phyloP scores from a whole-genome alignment of 2,113 vertebrate species.

The Leptocoma aspasia region DNA sequence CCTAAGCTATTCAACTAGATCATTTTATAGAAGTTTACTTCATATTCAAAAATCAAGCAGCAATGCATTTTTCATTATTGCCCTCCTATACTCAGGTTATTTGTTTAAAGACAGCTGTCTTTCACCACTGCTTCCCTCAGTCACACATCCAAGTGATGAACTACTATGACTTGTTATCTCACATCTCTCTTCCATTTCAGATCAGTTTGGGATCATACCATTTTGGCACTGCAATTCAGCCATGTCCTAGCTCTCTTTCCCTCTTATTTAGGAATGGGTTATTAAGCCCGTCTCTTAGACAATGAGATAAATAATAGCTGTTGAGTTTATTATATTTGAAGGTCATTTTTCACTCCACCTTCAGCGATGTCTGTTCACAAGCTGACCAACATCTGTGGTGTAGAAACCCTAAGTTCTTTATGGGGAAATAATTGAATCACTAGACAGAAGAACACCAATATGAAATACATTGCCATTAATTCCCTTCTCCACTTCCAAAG shows the following conservation, averaged over 20 bases:
- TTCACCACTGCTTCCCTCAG: not conserved
- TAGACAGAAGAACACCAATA: constrained; percentile 57
- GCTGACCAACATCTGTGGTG: constrained; percentile 50
- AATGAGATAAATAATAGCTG: constrained; percentile 47
- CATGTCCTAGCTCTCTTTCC: not conserved
- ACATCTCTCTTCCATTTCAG: not conserved
- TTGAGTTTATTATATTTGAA: constrained; percentile 42
- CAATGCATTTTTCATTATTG: not conserved
- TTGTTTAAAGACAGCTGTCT: not conserved
- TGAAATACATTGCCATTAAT: constrained; percentile 69
- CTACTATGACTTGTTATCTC: not conserved
- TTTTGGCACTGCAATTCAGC: not conserved
- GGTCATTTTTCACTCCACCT: constrained; percentile 34
- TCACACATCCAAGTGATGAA: not conserved
- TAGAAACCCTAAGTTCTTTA: constrained; percentile 61
- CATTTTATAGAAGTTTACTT: not conserved
- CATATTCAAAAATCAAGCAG: not conserved
- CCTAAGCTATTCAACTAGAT: not conserved
- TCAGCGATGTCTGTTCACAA: constrained; percentile 18
- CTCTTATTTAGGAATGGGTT: constrained; percentile 10
- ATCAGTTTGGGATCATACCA: not conserved
- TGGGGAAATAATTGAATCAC: constrained; percentile 64
- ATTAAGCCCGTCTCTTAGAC: not conserved
- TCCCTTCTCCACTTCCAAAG: constrained; percentile 54
- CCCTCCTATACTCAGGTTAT: not conserved